A percentile compares a stretch with the other conserved stretches of the same genome.
Evolutionary conservation across 2,797 vertebrate species (phyloP).

Genomic region (Dendrocincla tyrannina): DNA sequence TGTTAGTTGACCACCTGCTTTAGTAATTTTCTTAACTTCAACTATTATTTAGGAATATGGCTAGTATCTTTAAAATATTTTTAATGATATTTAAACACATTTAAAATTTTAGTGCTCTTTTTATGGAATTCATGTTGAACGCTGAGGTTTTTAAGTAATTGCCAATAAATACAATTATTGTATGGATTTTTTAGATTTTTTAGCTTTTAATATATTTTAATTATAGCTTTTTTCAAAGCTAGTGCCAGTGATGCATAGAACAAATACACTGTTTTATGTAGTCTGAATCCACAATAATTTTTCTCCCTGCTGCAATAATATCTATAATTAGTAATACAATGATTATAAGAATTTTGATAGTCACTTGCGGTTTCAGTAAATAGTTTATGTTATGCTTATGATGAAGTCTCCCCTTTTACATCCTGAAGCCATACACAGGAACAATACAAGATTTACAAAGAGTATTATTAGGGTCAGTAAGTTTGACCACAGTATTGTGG

Average conservation of each 20-base stretch:
- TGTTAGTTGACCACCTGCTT: neutral
- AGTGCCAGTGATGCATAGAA: neutral
- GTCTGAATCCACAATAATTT: neutral
- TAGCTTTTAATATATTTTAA: neutral
- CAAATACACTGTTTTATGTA: neutral
- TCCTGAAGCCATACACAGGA: neutral
- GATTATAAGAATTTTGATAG: neutral
- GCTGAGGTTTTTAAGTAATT: neutral
- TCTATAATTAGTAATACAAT: neutral
- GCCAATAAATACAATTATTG: neutral
- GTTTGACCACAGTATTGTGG: neutral
- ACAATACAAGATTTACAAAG: neutral
- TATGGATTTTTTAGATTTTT: neutral
- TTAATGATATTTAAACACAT: neutral
- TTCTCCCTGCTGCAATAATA: neutral
- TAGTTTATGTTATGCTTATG: neutral
- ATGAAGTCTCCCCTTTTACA: neutral
- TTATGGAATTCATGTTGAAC: neutral
- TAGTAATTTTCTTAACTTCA: neutral
- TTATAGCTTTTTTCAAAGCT: neutral
- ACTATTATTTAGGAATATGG: neutral
- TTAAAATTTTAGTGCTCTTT: neutral
- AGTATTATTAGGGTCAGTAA: neutral
- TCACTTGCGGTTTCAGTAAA: neutral
- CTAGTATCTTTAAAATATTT: neutral